phyloP scores from a whole-genome alignment of 2,888 invertebrate species.

The Drosophila paracracens region DNA sequence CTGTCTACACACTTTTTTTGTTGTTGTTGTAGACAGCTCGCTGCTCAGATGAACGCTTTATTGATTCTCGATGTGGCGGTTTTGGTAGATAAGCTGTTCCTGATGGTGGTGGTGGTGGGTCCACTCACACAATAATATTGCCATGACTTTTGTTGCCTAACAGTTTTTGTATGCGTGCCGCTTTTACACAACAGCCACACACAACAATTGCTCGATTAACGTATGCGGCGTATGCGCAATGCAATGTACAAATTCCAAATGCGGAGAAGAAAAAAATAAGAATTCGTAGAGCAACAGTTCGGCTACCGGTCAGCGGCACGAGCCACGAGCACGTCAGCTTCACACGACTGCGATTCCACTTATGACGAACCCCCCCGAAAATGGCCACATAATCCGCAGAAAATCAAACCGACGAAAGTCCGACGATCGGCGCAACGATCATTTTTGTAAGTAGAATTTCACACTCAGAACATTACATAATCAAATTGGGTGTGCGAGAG shows the following conservation, averaged over 20 bases:
- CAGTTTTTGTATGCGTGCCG: conserved; percentile 19
- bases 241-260: conserved; percentile 20
- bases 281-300: conserved; percentile 5
- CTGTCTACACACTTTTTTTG: background rate
- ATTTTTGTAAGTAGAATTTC: conserved; percentile 15
- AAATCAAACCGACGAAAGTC: background rate
- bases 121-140: conserved; percentile 16
- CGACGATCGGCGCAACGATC: background rate
- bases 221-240: conserved; percentile 58
- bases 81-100: background rate
- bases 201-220: conserved; percentile 59
- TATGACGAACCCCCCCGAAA: conserved; percentile 15
- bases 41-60: conserved; percentile 9
- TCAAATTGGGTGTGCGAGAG: conserved; percentile 8
- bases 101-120: background rate
- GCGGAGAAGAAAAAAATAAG: background rate
- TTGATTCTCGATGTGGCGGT: conserved; percentile 22
- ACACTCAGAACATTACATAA: conserved; percentile 30
- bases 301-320: conserved; percentile 11
- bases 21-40: background rate
- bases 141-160: conserved; percentile 61
- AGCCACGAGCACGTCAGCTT: conserved; percentile 58
- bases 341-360: conserved; percentile 46
- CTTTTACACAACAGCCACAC: conserved; percentile 50
- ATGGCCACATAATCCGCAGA: conserved; percentile 14